Percentiles rank a stretch among this genome's conserved stretches.
These are phyloP conservation scores for Pogonocichla stellata DNA, from an alignment of 2,113 vertebrate species.

Conservation along the genomic window DNA sequence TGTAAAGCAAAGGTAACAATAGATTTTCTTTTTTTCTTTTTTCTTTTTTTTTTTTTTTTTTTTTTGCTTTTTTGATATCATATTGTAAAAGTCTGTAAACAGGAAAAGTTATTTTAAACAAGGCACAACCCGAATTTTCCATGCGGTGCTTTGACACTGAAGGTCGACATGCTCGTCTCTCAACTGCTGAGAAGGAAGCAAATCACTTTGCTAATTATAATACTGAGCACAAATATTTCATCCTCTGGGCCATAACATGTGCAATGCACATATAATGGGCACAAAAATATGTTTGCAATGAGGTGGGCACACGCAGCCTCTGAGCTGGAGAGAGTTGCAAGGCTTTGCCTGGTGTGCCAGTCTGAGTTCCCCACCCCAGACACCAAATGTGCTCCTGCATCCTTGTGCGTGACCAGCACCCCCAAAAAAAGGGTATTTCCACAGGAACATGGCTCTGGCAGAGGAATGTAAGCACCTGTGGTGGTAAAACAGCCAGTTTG, in stretches of 20 bases:
- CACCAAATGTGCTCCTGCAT: rapidly evolving
- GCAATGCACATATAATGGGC: rapidly evolving
- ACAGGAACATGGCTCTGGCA: not conserved
- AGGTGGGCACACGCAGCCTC: not conserved
- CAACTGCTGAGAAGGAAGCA: not conserved
- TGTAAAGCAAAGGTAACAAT: not conserved
- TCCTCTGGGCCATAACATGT: not conserved
- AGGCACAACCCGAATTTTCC: not conserved
- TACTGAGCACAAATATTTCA: not conserved
- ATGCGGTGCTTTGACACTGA: not conserved
- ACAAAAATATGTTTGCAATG: rapidly evolving
- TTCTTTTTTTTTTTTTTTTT: not conserved
- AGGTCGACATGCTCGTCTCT: not conserved
- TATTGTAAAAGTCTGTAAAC: conserved; percentile 2
- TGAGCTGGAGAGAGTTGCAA: rapidly evolving
- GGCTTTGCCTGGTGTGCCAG: rapidly evolving
- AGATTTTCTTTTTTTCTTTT: not conserved
- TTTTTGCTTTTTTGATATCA: not conserved
- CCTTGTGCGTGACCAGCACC: not conserved
- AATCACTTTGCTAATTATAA: not conserved
- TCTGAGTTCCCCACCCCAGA: not conserved
- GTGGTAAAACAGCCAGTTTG: not conserved
- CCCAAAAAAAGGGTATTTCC: not conserved
- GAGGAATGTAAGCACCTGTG: rapidly evolving
- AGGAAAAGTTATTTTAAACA: conserved; percentile 37